Evolutionary conservation across 2,888 invertebrate species (phyloP).

Genomic region (Clistopyga incitator): DNA sequence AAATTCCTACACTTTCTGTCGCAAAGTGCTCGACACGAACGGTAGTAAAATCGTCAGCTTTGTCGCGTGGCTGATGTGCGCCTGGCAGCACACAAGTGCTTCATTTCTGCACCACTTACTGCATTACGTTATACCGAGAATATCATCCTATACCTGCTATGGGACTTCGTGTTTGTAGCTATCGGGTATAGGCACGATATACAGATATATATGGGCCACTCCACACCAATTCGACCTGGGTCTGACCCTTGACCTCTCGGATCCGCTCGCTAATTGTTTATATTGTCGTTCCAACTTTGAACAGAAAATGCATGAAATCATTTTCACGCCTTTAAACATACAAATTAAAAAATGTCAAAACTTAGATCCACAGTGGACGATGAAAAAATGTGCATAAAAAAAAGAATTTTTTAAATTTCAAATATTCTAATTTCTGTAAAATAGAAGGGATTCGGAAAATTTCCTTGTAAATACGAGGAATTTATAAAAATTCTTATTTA

Average conservation of each 20-base stretch:
- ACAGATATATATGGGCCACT: not conserved
- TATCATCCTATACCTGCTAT: not conserved
- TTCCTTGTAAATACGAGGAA: not conserved
- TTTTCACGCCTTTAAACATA: too few species aligned
- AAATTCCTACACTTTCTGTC: not conserved
- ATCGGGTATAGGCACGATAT: not conserved
- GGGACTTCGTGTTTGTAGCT: conserved; percentile 12
- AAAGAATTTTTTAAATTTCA: too few species aligned
- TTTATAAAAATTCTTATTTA: not conserved
- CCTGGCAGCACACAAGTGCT: not conserved
- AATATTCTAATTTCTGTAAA: too few species aligned
- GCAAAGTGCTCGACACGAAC: not conserved
- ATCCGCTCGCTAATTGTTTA: too few species aligned
- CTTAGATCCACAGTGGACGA: too few species aligned
- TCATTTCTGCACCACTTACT: not conserved
- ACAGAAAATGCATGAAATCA: too few species aligned
- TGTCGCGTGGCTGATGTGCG: not conserved
- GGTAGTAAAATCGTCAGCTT: conserved; percentile 5
- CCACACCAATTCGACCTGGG: too few species aligned
- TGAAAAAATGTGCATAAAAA: too few species aligned
- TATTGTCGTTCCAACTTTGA: too few species aligned
- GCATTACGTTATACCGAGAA: conserved; percentile 40
- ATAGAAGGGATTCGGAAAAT: too few species aligned
- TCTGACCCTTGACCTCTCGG: too few species aligned
- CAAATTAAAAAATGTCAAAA: too few species aligned